phyloP scores from a whole-genome alignment of 2,797 vertebrate species.

The Pantherophis alleghaniensis region DNA sequence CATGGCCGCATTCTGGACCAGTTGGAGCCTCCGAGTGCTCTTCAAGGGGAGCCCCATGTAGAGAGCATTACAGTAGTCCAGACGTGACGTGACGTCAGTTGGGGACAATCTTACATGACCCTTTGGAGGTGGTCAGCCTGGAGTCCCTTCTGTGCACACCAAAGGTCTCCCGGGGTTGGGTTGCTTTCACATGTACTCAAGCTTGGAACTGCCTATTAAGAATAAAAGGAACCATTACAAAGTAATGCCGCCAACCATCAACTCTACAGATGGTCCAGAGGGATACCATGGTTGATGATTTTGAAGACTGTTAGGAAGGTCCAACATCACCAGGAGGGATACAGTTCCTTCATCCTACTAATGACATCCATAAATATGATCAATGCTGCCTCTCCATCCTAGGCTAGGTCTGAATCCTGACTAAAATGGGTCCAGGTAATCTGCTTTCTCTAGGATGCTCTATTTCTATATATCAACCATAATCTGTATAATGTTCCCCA shows the following conservation, averaged over 20 bases:
- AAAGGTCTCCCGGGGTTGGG: not conserved
- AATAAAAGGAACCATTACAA: not conserved
- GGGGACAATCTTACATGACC: not conserved
- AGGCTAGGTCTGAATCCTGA: not conserved
- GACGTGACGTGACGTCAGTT: not conserved
- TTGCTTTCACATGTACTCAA: not conserved
- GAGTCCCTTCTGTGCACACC: not conserved
- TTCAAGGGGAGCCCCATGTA: too few relatives aligned
- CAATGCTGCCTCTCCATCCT: not conserved
- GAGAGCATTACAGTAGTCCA: too few relatives aligned
- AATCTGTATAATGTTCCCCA: not conserved
- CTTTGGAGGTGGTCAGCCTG: not conserved
- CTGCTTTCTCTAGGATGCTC: not conserved
- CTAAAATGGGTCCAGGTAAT: not conserved
- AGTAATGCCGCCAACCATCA: not conserved
- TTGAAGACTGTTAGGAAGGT: not conserved
- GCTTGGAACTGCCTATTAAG: not conserved
- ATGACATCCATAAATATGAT: not conserved
- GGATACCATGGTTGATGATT: not conserved
- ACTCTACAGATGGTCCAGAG: not conserved
- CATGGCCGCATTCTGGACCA: too few relatives aligned
- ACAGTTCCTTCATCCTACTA: not conserved
- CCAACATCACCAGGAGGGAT: not conserved
- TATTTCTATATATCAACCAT: not conserved
- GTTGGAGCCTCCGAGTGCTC: too few relatives aligned